Evolutionary conservation across 2,797 vertebrate species (phyloP), one percentile per base, ranked within the genome.

Genomic region (Corythornis leucogaster): DNA sequence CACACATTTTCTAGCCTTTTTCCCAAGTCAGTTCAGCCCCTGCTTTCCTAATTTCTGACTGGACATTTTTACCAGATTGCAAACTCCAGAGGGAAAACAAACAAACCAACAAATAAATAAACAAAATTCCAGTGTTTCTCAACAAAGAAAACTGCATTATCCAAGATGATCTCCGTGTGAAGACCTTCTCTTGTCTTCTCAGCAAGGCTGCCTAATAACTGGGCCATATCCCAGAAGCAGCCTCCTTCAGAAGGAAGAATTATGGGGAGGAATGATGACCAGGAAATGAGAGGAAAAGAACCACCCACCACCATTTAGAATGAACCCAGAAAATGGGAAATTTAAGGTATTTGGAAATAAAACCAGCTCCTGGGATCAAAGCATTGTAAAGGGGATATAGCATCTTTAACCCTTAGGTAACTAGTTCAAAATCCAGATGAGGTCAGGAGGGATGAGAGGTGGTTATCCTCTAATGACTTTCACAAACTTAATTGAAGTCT

Each of bases 211-310:
- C 15, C 53, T 74, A 42, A 68, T 31, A 84, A 69, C 6, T 0
- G 0, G 53, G n/a, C 30, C 11, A 8, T 53, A 26, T 80, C 53
- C 54, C 46, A 58, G 20, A 31, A 66, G 46, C 38, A 88, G 25
- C 46, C 14, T 81, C 50, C 12, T 76, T 71, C 85, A 54, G 54
- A 86, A 30, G 5, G 38, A 40, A 31, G 61, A 54, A 33, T 45
- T 62, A 42, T 24, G 3, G 21, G 38, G 50, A 88, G 88, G 58
- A 94, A 87, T 30, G 73, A 90, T 0, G 1, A 91, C 50, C 80
- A 94, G 90, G 90, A 96, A 96, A 95, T 91, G 68, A 93, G 91
- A 94, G 86, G 57, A 71, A 69, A 85, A 89, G n/a, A 80, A 53
- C 46, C 42, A 85, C 50, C n/a, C 50, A 91, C 22, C 76, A 69